Conservation (phyloP, 2,113 vertebrate genomes). For the Cacatua alba region DNA sequence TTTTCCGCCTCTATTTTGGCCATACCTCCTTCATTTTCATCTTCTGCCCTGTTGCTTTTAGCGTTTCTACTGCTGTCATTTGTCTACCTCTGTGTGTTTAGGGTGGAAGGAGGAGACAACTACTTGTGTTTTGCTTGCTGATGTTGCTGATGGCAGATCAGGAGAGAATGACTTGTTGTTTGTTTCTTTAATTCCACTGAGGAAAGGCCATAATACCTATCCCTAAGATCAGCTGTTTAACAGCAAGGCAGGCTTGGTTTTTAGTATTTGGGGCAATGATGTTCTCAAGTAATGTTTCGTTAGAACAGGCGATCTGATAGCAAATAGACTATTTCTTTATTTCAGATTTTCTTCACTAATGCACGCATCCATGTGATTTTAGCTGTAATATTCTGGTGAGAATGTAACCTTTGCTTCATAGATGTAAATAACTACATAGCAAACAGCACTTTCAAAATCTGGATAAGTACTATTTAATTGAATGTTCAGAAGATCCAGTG, state of each 20-base stretch:
- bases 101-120: neutral
- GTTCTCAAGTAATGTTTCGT: neutral
- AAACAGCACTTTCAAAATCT: neutral
- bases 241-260: neutral
- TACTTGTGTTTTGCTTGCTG: neutral
- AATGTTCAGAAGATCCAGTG: neutral
- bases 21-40: neutral
- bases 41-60: neutral
- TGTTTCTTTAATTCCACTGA: neutral
- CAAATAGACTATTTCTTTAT: neutral
- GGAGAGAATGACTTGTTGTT: neutral
- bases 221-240: neutral
- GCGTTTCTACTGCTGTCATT: neutral
- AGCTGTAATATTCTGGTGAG: neutral
- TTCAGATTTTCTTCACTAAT: neutral
- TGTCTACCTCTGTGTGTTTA: neutral
- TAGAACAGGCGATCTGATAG: neutral
- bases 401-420: neutral
- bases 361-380: fast-evolving
- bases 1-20: neutral
- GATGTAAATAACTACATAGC: neutral
- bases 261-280: too few species aligned
- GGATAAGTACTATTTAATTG: neutral
- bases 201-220: neutral
- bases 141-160: neutral